These are phyloP conservation scores for Panopea generosa DNA, from an alignment of 2,888 invertebrate species.

Conservation along the genomic window DNA sequence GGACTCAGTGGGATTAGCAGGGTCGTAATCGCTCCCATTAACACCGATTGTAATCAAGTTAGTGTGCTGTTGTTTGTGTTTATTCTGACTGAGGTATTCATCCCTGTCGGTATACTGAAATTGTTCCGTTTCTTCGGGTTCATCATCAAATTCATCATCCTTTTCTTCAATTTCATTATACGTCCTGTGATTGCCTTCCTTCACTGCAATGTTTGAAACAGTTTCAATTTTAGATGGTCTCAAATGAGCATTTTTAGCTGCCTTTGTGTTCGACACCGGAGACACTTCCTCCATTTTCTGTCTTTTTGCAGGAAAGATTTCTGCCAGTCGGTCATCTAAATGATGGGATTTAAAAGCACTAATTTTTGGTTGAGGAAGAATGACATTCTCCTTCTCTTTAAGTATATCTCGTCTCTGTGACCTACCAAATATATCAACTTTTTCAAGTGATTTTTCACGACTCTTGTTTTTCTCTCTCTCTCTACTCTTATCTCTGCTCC, in stretches of 20 bases:
- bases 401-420: slow-evolving; percentile 47
- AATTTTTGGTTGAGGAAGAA: neutral
- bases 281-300: slow-evolving; percentile 13
- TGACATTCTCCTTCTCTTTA: slow-evolving; percentile 24
- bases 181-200: slow-evolving; percentile 15
- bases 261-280: neutral
- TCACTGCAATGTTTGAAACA: slow-evolving; percentile 39
- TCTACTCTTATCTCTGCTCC: slow-evolving; percentile 27
- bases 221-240: slow-evolving; percentile 18
- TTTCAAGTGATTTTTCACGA: slow-evolving; percentile 34
- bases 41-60: slow-evolving; percentile 52
- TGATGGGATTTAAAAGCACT: slow-evolving; percentile 7
- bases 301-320: slow-evolving; percentile 9
- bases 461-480: slow-evolving; percentile 24
- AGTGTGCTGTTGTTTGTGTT: slow-evolving; percentile 47
- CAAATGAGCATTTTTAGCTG: slow-evolving; percentile 5
- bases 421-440: slow-evolving; percentile 56
- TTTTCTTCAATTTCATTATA: slow-evolving; percentile 31
- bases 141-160: slow-evolving; percentile 54
- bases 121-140: slow-evolving; percentile 61
- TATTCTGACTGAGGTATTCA: slow-evolving; percentile 51
- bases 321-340: slow-evolving; percentile 22
- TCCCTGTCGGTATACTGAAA: slow-evolving; percentile 62
- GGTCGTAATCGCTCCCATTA: slow-evolving; percentile 61
- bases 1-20: slow-evolving; percentile 61